Evolutionary conservation across 2,113 vertebrate genomes (phyloP), one percentile per base, ranked within the genome.

Genomic region (Empidonax alnorum): DNA sequence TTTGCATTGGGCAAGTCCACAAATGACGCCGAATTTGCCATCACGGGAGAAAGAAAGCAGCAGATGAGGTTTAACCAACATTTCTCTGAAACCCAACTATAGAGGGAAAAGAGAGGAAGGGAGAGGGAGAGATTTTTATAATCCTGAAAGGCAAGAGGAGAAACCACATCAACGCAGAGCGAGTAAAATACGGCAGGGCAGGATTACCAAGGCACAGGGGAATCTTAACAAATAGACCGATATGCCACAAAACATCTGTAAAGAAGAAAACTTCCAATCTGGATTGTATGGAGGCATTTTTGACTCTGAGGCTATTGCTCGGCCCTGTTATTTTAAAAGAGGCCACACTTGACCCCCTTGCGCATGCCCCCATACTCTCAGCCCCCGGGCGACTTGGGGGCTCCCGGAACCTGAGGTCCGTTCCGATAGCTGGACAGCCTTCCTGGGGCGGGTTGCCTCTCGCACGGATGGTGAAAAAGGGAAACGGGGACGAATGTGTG

Each of bases 1-100:
- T 92, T 90, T 92, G 87, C 74, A 17, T 62, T 50, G 73, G 87
- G 73, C 66, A 49, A 92, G 53, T 73, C 52, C 27, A 22, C 84
- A 80, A 90, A 67, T 46, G 78, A 95, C 33, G 35, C 76, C 81
- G 69, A 81, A 50, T 93, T 96, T 96, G 71, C 95, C 93, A 91
- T 95, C 58, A 25, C 35, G 28, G 55, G 46, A 62, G 55, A 90
- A 78, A 65, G 55, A 79, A 86, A 87, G 75, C 47, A 87, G 85
- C 62, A 69, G 72, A 71, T 75, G 77, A 95, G 58, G 86, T 80
- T 69, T 89, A 94, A 91, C 80, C 91, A 84, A 68, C 91, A 90
- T 96, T 96, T 96, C 71, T 86, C 85, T 10, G 35, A 95, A 91
- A 96, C 92, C 84, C 14, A 13, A 25, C 35, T 76, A 78, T 19